A percentile compares a stretch with the other conserved stretches of the same genome.
Evolutionary conservation across 1,140 invertebrate species (phyloP).

Genomic region (Ceratina calcarata): DNA sequence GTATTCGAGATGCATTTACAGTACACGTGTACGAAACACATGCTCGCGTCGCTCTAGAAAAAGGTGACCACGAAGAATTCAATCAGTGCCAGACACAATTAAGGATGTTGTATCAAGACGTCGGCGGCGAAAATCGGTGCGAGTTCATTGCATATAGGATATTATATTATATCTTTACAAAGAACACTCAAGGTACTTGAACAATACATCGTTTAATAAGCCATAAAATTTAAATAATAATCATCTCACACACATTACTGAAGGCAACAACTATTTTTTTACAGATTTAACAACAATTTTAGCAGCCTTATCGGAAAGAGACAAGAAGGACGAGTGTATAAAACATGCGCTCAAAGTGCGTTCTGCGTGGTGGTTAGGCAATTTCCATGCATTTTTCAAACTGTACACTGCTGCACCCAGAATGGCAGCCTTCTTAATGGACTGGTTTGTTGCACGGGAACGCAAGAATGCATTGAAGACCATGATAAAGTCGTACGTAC

Average conservation of each 20-base stretch:
- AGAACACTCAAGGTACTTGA: conserved; percentile 94
- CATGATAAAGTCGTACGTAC: conserved; percentile 97
- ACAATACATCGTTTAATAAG: background rate
- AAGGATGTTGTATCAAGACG: conserved; percentile 91
- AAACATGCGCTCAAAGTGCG: conserved; percentile 92
- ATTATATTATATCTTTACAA: conserved; percentile 98
- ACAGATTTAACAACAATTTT: conserved; percentile 96
- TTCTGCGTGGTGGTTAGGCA: conserved; percentile 94
- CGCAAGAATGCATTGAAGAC: conserved; percentile 93
- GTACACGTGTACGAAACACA: conserved; percentile 99
- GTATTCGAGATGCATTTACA: conserved; percentile 95
- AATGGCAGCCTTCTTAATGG: conserved; percentile 98
- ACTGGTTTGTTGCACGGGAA: conserved; percentile 97
- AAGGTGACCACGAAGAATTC: conserved; percentile 98
- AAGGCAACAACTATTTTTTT: conserved; percentile 65
- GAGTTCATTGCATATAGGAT: conserved; percentile 98
- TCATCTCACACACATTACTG: background rate
- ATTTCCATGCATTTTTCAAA: conserved; percentile 95
- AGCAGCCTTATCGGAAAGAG: conserved; percentile 87
- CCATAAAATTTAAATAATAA: background rate
- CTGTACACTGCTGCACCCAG: conserved; percentile 92
- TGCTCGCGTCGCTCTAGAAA: conserved; percentile 97
- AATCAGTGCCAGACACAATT: conserved; percentile 99
- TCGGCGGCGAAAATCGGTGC: conserved; percentile 87
- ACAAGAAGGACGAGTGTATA: conserved; percentile 92